Percentiles rank a stretch among this genome's conserved stretches.
These are phyloP conservation scores for Aradophagus sp. DNA, from an alignment of 1,140 invertebrate species.

Conservation along the genomic window DNA sequence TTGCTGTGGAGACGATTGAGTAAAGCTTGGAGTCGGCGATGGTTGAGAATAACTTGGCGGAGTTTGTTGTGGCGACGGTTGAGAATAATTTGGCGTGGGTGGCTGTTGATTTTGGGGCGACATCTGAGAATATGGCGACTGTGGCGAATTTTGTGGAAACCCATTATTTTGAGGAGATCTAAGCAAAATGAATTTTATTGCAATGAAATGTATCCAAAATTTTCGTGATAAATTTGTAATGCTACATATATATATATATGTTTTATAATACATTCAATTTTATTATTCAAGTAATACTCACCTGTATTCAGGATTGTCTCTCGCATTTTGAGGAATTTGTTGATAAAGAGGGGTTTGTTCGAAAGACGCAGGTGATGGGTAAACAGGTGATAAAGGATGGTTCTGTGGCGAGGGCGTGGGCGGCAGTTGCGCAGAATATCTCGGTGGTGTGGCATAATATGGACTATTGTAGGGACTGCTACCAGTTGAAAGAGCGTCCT, in stretches of 20 bases:
- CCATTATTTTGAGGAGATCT: slow-evolving; percentile 53
- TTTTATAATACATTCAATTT: no score
- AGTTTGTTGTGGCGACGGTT: slow-evolving; percentile 63
- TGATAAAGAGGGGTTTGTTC: slow-evolving; percentile 61
- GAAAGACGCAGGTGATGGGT: slow-evolving; percentile 66
- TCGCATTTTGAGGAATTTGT: slow-evolving; percentile 61
- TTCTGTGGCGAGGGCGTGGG: slow-evolving; percentile 72
- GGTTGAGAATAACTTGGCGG: slow-evolving; percentile 59
- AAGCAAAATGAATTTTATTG: slow-evolving; percentile 6
- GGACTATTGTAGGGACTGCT: slow-evolving; percentile 73
- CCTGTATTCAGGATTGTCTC: slow-evolving; percentile 48
- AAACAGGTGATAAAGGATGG: slow-evolving; percentile 69
- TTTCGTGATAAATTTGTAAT: background rate
- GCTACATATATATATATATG: no score
- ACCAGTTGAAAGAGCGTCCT: slow-evolving; percentile 70
- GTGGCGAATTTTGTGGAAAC: slow-evolving; percentile 67
- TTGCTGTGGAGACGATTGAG: slow-evolving; percentile 53
- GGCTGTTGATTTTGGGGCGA: slow-evolving; percentile 64
- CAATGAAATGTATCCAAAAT: slow-evolving; percentile 6
- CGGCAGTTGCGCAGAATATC: slow-evolving; percentile 71
- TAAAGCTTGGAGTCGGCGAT: slow-evolving; percentile 57
- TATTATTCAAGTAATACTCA: slow-evolving; percentile 22
- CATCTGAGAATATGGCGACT: slow-evolving; percentile 63
- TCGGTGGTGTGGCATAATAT: slow-evolving; percentile 71
- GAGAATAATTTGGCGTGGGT: slow-evolving; percentile 60